A percentile compares a stretch with the other conserved stretches of the same genome.
These are phyloP conservation scores for Coracias cyanogaster DNA, from an alignment of 2,797 vertebrate species.

Conservation along the genomic window DNA sequence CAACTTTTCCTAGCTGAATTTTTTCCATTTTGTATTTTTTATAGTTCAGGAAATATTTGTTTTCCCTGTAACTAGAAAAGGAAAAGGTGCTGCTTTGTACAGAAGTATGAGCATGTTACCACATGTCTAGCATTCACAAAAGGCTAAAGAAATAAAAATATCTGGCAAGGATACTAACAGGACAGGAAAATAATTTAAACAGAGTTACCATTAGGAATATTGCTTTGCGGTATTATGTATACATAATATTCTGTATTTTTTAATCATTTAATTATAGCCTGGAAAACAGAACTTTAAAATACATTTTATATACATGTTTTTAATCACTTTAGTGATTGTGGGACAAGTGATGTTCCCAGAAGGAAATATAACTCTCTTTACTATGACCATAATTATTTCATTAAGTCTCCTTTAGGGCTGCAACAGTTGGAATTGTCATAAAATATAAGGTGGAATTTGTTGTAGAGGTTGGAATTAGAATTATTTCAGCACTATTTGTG, in stretches of 20 bases:
- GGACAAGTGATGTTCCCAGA: neutral
- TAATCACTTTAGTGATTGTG: neutral
- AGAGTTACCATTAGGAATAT: neutral
- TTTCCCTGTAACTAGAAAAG: neutral
- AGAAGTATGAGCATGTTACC: neutral
- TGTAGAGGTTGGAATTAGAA: neutral
- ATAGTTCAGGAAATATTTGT: neutral
- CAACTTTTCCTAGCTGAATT: neutral
- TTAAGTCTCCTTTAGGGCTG: neutral
- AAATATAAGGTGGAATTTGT: neutral
- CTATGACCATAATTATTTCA: neutral
- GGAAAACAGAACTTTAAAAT: constrained; percentile 28
- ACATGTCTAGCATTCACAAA: neutral
- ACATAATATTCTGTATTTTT: neutral
- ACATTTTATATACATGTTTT: neutral
- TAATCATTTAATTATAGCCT: neutral
- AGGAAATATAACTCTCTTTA: neutral
- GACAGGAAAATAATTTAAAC: constrained; percentile 3
- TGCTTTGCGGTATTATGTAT: neutral
- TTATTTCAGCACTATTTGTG: neutral
- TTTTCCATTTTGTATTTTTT: neutral
- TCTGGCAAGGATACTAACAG: neutral
- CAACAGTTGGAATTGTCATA: neutral
- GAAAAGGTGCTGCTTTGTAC: neutral
- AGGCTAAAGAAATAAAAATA: constrained; percentile 2